Percentiles rank a stretch among this genome's conserved stretches.
Conservation (phyloP, 1,140 invertebrate genomes). For the Dryas iulia region DNA sequence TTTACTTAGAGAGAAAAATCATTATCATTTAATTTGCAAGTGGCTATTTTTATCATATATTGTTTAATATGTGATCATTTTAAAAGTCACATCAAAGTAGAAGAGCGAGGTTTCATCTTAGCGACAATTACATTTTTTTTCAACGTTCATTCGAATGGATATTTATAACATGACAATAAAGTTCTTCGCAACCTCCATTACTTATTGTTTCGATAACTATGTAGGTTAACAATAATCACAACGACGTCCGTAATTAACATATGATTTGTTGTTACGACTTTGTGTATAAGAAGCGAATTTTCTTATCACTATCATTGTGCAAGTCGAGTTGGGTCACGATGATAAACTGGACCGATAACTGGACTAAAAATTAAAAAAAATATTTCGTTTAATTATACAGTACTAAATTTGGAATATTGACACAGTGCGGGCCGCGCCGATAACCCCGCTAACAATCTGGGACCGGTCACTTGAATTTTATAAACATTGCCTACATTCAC, state of each 20-base stretch:
- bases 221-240: slow-evolving; percentile 33
- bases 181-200: slow-evolving; percentile 14
- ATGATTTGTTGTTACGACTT: slow-evolving; percentile 22
- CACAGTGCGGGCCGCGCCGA: slow-evolving; percentile 32
- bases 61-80: no score
- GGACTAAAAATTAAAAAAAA: slow-evolving; percentile 43
- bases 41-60: no score
- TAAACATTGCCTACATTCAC: slow-evolving; percentile 19
- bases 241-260: slow-evolving; percentile 32
- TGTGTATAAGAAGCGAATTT: slow-evolving; percentile 39
- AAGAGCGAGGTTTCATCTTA: background rate
- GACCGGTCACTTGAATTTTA: slow-evolving; percentile 26
- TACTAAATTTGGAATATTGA: slow-evolving; percentile 46
- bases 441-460: slow-evolving; percentile 45
- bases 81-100: background rate
- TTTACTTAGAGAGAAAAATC: no score
- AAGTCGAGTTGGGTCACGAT: slow-evolving; percentile 44
- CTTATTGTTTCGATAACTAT: slow-evolving; percentile 27
- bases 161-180: slow-evolving; percentile 10
- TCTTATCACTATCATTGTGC: slow-evolving; percentile 45
- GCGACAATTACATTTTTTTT: slow-evolving; percentile 1
- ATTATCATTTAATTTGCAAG: no score
- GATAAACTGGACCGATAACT: slow-evolving; percentile 51
- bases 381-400: slow-evolving; percentile 40
- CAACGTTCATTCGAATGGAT: slow-evolving; percentile 1